Conservation (phyloP, 2,797 vertebrate genomes). For the Sebastes hubbsi region DNA sequence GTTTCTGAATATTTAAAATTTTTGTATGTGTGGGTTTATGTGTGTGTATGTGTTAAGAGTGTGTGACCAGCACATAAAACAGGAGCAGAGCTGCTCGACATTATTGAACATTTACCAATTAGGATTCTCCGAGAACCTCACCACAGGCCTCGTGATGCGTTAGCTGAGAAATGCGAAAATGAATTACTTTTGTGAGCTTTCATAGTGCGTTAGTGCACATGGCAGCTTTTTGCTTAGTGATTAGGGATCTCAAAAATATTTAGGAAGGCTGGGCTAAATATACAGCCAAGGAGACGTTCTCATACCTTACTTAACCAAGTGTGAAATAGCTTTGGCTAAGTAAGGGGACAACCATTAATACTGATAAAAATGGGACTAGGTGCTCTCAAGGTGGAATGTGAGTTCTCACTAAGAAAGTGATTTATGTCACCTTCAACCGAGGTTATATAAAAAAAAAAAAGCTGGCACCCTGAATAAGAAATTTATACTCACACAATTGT, state of each 20-base stretch:
- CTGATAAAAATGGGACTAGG: conserved; percentile 84
- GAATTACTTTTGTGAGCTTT: conserved; percentile 74
- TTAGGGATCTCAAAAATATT: conserved; percentile 83
- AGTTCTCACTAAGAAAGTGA: conserved; percentile 83
- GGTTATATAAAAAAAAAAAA: conserved; percentile 63
- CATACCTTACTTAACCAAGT: conserved; percentile 85
- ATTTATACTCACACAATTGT: neutral
- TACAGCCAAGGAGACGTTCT: conserved; percentile 84
- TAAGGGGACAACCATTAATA: conserved; percentile 87
- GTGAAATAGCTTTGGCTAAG: conserved; percentile 89
- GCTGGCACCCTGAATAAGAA: conserved; percentile 49
- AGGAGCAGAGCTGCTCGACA: conserved; percentile 38
- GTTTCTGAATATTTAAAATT: conserved; percentile 3
- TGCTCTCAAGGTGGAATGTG: conserved; percentile 86
- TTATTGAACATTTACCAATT: conserved; percentile 80
- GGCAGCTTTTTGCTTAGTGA: conserved; percentile 74
- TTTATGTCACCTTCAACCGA: conserved; percentile 84
- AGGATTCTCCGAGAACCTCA: conserved; percentile 58
- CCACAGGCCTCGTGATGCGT: conserved; percentile 17
- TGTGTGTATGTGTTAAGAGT: neutral
- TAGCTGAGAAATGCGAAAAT: conserved; percentile 60
- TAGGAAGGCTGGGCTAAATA: conserved; percentile 81
- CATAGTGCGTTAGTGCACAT: conserved; percentile 69
- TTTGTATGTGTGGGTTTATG: neutral
- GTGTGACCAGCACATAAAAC: conserved; percentile 35